Conservation (phyloP, 2,888 invertebrate species). For the Phaedon cochleariae region DNA sequence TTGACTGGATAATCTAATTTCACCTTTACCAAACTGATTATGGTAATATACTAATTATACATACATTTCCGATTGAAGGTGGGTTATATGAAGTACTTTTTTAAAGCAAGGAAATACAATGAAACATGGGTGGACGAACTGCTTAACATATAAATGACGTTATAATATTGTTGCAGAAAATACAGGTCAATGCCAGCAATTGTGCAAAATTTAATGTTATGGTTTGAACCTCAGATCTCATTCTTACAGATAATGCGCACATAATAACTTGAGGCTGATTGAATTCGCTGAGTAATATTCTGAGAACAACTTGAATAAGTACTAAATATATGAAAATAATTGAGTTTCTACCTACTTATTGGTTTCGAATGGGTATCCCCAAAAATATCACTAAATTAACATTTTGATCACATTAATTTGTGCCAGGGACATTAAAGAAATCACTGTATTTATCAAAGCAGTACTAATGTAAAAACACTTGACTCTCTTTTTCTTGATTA, state of each 20-base stretch:
- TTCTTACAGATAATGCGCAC: not conserved
- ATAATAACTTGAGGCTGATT: not conserved
- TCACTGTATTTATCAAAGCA: too few species aligned
- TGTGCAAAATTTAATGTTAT: not conserved
- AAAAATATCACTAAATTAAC: not conserved
- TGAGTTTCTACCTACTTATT: too few species aligned
- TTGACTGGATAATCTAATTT: not conserved
- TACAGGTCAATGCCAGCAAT: not conserved
- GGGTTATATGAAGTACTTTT: not conserved
- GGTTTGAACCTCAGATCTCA: not conserved
- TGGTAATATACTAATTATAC: not conserved
- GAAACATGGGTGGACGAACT: not conserved
- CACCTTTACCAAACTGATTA: not conserved
- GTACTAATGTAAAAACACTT: too few species aligned
- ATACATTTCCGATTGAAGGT: not conserved
- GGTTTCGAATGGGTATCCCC: not conserved
- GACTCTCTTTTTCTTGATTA: too few species aligned
- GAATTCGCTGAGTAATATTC: not conserved
- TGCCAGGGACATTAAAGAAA: not conserved
- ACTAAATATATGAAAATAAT: too few species aligned
- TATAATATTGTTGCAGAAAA: not conserved
- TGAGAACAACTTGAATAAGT: not conserved
- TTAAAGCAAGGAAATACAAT: not conserved
- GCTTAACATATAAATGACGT: not conserved
- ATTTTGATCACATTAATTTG: not conserved